phyloP scores from a whole-genome alignment of 2,113 vertebrate species.

The Alaudala cheleensis region DNA sequence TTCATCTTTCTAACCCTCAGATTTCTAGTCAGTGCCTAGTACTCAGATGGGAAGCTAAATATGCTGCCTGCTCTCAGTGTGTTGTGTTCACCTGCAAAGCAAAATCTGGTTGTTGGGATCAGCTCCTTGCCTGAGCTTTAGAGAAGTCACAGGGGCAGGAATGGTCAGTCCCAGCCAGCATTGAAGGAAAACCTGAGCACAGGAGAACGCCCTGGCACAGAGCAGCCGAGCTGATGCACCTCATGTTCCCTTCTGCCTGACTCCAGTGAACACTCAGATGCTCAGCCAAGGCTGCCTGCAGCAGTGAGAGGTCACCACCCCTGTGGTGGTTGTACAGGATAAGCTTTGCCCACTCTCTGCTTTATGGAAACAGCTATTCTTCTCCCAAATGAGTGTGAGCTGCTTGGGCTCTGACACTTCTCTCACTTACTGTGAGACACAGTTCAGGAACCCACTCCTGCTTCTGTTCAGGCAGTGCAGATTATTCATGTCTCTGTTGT shows the following conservation, averaged over 20 bases:
- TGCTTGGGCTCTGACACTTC: background rate
- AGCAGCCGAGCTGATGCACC: background rate
- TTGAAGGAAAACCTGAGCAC: fast-evolving
- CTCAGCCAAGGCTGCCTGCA: background rate
- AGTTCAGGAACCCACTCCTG: background rate
- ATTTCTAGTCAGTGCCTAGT: background rate
- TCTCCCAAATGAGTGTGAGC: background rate
- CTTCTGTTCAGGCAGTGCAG: background rate
- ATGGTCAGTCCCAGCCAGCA: fast-evolving
- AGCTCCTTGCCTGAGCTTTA: background rate
- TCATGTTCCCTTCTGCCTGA: background rate
- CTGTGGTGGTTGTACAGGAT: background rate
- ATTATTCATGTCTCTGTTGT: background rate
- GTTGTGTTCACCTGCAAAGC: background rate
- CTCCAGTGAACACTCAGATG: background rate
- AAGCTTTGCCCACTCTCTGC: background rate
- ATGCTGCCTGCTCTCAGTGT: background rate
- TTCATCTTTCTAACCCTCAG: background rate
- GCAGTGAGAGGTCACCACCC: background rate
- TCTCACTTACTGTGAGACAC: background rate
- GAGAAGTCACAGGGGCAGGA: background rate
- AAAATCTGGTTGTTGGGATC: background rate
- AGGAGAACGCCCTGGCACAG: background rate
- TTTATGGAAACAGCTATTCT: background rate
- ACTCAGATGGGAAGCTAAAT: background rate